Evolutionary conservation across 2,113 vertebrate genomes (phyloP), one percentile per base, ranked within the genome.

Genomic region (Cyphomyrus plagiostoma): DNA sequence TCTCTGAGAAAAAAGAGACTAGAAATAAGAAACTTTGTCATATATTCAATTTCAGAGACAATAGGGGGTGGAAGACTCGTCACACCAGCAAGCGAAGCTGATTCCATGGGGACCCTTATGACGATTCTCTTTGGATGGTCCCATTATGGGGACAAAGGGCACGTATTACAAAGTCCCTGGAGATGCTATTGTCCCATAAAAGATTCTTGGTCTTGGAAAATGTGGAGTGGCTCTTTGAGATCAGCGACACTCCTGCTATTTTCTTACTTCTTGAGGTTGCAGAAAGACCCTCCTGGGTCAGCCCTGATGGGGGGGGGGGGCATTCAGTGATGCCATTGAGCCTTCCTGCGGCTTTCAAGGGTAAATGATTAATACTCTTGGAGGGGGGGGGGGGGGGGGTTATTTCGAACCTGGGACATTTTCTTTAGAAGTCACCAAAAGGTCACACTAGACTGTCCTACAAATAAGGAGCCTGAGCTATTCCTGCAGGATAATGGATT

Each of bases 21-120:
- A 46, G 19, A 88, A 39, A 89, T 48, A 90, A 70, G 88, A 85
- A 42, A 53, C 50, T 45, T 42, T 87, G 77, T 86, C 88, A 91
- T 87, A 90, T 88, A 92, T 89, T 91, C 53, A 89, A 89, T 90
- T 45, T 91, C 83, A 62, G 87, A 86, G 70, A 89, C 66, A 90
- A 90, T 82, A 88, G 89, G 86, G 84, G 53, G 35, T n/a, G 49
- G 70, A 39, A 48, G 74, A 90, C 90, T 35, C 83, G 56, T 53
- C 19, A 83, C 15, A 85, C 19, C 48, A 26, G 87, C n/a, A 42
- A 23, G 56, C 11, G n/a, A 86, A 86, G 50, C 58, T 35, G 89
- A 92, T 89, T 77, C 88, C 49, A 50, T 83, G 62, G 74, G 86
- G 74, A 89, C 39, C 86, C 77, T 66, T n/a, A 86, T 53, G 21